Evolutionary conservation across 2,113 vertebrate genomes (phyloP), one percentile per base, ranked within the genome.

Genomic region (Actinemys pallida): DNA sequence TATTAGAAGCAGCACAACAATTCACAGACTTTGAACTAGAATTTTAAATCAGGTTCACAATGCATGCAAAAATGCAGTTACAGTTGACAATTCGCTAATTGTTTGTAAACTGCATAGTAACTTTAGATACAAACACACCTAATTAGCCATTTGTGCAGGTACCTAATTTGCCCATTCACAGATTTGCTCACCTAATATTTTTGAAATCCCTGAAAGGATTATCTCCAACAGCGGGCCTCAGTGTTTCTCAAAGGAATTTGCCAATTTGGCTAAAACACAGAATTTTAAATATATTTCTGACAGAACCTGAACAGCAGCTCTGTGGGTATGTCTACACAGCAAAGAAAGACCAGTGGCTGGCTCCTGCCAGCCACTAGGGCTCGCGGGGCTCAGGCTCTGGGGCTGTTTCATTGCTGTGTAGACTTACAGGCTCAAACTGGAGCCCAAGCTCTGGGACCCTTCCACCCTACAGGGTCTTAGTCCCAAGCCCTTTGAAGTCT

Each of bases 201-300:
- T 90, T 50, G 39, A 45, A 50, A 93, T 92, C 92, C 80, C 27
- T 84, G 31, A 90, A 92, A 69, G 42, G 54, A 75, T 75, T 86
- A 3, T 76, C 89, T 84, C n/a, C 76, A 89, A 49, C 22, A 20
- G n/a, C 0, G 1, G n/a, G 31, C 53, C 79, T 84, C 85, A 59
- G 3, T n/a, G 22, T 19, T 93, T 17, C 62, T 92, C 19, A 84
- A 92, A 95, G 31, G 83, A 92, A 95, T 12, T 83, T 5, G 69
- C 3, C 0, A 0, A 84, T 79, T 80, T 92, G 81, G 76, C 75
- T 89, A 93, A 49, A 9, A 57, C 65, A 39, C 16, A 79, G 42
- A 88, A 29, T 86, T 95, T 92, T 69, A 96, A 90, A 52, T 76
- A 1, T 49, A 49, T 87, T 31, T 95, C 31, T 95, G 94, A 14